A percentile compares a stretch with the other conserved stretches of the same genome.
phyloP scores from a whole-genome alignment of 2,113 vertebrate genomes.

The Colossoma macropomum region DNA sequence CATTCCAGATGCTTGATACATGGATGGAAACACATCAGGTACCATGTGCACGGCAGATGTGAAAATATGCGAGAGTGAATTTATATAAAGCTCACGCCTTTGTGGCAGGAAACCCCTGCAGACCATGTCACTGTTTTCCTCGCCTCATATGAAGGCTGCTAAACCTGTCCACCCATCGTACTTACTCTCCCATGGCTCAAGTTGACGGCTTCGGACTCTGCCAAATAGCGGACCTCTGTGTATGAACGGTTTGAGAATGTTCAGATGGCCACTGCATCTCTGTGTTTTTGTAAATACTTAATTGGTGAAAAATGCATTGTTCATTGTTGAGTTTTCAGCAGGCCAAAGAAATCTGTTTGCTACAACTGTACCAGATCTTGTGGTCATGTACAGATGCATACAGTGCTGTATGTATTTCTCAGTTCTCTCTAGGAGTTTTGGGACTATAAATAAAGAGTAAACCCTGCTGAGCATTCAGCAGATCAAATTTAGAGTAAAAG shows the following conservation, averaged over 20 bases:
- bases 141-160: slow-evolving; percentile 6
- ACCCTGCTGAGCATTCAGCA: too few species aligned
- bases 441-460: too few species aligned
- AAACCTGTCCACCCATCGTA: background rate
- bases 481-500: too few species aligned
- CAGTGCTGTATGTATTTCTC: background rate
- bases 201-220: background rate
- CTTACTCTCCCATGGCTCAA: background rate
- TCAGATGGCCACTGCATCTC: background rate
- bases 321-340: background rate
- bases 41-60: slow-evolving; percentile 64
- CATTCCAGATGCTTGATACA: slow-evolving; percentile 59
- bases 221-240: background rate
- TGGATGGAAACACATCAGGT: slow-evolving; percentile 37
- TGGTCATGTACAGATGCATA: background rate
- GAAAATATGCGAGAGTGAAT: slow-evolving; percentile 40
- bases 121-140: slow-evolving; percentile 11
- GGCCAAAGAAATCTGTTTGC: background rate
- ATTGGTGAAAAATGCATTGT: background rate
- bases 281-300: background rate
- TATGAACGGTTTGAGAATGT: background rate
- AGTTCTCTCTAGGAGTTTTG: background rate
- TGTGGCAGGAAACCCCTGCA: slow-evolving; percentile 37
- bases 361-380: too few species aligned
- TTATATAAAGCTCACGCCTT: slow-evolving; percentile 46